Base-by-base conservation (phyloP, 2,113 vertebrate species). In the Scomber colias region DNA sequence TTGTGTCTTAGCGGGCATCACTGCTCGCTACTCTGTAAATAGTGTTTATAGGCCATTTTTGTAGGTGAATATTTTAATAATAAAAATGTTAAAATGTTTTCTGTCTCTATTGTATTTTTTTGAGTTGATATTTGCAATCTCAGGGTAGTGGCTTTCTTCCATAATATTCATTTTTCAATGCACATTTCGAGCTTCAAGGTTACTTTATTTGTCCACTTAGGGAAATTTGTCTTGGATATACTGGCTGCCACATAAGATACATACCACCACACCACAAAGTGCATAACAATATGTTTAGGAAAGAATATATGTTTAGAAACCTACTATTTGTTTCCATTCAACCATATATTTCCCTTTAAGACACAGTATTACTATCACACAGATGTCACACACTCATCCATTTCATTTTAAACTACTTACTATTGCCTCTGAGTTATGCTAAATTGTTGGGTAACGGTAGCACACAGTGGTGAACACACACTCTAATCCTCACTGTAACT, bases 51-150 rank as follows among this genome's bases (percentile, higher is more conserved):
- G 92, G 91, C 85, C 86, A 88, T 94, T 95, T 95, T 96, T 95
- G 93, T 95, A 94, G 93, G 92, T 96, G 92, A 93, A 93, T 95
- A 95, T 96, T 96, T 96, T 95, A 95, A 94, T 96, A 95, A 95
- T 94, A 95, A 96, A 95, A 95, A 87, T 71, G 72, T 90, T 70
- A 85, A 95, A 95, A 94, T 81, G 53, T 77, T 63, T 55, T 62
- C 1, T 54, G 61, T 69, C 30, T 59, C 53, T 46, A 13, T 53
- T 79, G 27, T 80, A 1, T 75, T 46, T 71, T 60, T 19, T 60
- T 46, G 44, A 7, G 14, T 63, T 45, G 2, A 45, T 30, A 8
- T 68, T 56, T 44, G 44, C 9, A 40, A 40, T 40, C 6, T 40
- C 31, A 35, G 31, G 31, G 31, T 35, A 35, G 5, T 35, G 5